Base-by-base conservation (phyloP, 2,888 invertebrate genomes). In the Myopa testacea region DNA sequence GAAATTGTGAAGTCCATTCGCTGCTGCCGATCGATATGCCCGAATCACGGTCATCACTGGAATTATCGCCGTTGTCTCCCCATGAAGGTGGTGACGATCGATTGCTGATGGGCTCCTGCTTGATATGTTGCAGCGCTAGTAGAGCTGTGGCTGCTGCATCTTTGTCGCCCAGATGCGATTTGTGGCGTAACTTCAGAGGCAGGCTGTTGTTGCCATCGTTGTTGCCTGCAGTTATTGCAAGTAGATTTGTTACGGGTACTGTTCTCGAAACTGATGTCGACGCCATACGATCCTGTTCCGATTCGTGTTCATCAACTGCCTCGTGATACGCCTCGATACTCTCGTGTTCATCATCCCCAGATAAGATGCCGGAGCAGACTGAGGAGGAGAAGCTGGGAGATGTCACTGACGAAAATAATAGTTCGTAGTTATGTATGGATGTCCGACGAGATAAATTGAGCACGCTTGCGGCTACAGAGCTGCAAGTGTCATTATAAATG, bases 151-250 rank as follows among this genome's bases (percentile, higher is more conserved):
- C 95, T 74, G 95, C 95, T 12, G 96, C 96, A 87, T 96, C 96
- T 87, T 96, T 96, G 87, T 96, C 96, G 12, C 96, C 96, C 80
- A 97, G 91, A 86, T 96, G 95, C 58, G 95, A 95, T 90, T 97
- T 97, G 91, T 97, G 97, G 87, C 97, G 93, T 81, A 97, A 91
- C 88, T 97, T 97, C 84, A 96, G 93, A 4, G 97, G 97, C 87
- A 97, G 91, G 84, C 95, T 93, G 87, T 95, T 95, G 90, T 95
- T 94, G 55, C 93, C 91, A 80, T 93, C 93, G 81, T 91, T 85
- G 75, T 75, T 19, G 76, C 81, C 79, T 76, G 79, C 81, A 4
- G 83, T 84, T 60, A 83, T 85, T 72, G 76, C 76, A 50, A 78
- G 79, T 55, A 78, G 72, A 38, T 77, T 78, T 60, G 79, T 78